A percentile compares a stretch with the other conserved stretches of the same genome.
phyloP scores from a whole-genome alignment of 2,888 invertebrate genomes.

The Drosophila pseudotakahashii region DNA sequence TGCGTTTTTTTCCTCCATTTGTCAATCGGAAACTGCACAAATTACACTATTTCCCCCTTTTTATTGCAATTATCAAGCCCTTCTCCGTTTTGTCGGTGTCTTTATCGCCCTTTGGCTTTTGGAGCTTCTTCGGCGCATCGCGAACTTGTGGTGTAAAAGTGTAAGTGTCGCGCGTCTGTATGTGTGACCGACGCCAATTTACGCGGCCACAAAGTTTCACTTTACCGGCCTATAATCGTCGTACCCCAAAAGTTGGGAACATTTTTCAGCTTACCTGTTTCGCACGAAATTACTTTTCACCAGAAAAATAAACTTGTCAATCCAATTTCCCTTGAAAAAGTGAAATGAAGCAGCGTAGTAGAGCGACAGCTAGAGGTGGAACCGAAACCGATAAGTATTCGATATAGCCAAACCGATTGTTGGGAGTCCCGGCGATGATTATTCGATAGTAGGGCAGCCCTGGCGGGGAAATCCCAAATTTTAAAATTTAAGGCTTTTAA shows the following conservation, averaged over 20 bases:
- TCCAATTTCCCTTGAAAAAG: not conserved
- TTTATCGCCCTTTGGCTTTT: not conserved
- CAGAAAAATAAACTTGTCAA: not conserved
- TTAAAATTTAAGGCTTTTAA: too few species aligned
- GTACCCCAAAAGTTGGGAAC: not conserved
- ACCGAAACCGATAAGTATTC: too few species aligned
- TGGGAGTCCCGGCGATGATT: not conserved
- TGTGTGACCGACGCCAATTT: not conserved
- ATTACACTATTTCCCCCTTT: not conserved
- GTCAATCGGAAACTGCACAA: not conserved
- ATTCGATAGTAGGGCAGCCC: not conserved
- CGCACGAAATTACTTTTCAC: not conserved
- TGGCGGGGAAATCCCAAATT: too few species aligned
- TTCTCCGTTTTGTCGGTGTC: not conserved
- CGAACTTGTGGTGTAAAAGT: not conserved
- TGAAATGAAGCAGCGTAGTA: not conserved
- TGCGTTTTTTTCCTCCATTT: not conserved
- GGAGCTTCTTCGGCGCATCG: not conserved
- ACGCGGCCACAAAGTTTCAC: not conserved
- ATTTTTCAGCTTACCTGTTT: not conserved
- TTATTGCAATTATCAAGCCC: not conserved
- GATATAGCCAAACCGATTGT: too few species aligned
- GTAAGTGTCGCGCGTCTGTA: not conserved
- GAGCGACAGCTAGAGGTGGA: too few species aligned
- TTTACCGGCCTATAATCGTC: not conserved